These are phyloP conservation scores for Brachyptera risi DNA, from an alignment of 2,888 invertebrate species.

Conservation along the genomic window DNA sequence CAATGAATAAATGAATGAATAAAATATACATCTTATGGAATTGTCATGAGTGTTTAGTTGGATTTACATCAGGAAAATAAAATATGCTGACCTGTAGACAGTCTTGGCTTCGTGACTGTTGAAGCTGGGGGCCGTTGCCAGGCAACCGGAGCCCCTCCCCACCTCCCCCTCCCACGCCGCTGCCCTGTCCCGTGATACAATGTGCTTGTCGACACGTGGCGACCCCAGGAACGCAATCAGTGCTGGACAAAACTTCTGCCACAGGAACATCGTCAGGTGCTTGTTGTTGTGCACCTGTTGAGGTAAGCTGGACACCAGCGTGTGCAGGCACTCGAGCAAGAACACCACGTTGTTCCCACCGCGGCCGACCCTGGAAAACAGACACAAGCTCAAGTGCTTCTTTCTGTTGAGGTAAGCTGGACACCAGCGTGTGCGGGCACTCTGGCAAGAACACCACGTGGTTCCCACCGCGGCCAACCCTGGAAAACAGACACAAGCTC, in stretches of 20 bases:
- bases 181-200: constrained; percentile 51
- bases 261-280: constrained; percentile 82
- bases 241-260: constrained; percentile 91
- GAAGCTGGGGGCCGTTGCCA: constrained; percentile 69
- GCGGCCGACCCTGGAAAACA: constrained; percentile 39
- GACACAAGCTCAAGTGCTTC: neutral
- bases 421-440: constrained; percentile 79
- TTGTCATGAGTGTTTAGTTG: too few species aligned
- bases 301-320: constrained; percentile 77
- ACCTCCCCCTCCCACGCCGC: constrained; percentile 44
- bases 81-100: constrained; percentile 75
- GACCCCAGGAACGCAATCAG: constrained; percentile 84
- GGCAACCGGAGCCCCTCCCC: constrained; percentile 64
- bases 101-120: constrained; percentile 84
- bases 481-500: constrained; percentile 28
- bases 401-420: too few species aligned
- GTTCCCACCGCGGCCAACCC: constrained; percentile 51
- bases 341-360: constrained; percentile 67
- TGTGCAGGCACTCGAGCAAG: constrained; percentile 80
- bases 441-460: constrained; percentile 78
- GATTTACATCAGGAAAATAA: too few species aligned
- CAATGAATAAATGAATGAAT: too few species aligned
- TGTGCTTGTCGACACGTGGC: constrained; percentile 77
- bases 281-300: constrained; percentile 78
- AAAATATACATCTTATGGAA: too few species aligned